Conservation (phyloP, 2,113 vertebrate genomes). For the Neolamprologus longior region DNA sequence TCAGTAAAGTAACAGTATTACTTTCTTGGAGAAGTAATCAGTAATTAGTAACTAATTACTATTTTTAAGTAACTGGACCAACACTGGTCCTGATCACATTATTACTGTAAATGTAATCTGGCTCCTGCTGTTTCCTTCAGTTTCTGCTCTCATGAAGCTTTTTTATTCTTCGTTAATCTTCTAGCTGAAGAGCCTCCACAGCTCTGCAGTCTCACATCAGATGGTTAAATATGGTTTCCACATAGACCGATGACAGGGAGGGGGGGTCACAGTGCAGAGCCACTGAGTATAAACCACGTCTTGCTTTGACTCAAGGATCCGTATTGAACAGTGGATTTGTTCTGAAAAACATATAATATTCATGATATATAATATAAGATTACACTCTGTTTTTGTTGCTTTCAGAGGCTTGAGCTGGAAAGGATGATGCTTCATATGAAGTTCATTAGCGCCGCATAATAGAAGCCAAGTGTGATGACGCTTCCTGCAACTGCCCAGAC, state of each 20-base stretch:
- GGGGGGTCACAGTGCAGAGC: not conserved
- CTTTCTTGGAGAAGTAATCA: not conserved
- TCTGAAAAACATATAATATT: not conserved
- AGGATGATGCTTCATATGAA: not conserved
- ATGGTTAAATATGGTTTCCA: not conserved
- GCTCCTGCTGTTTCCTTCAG: not conserved
- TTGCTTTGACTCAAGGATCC: not conserved
- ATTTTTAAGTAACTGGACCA: not conserved
- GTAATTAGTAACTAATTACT: not conserved
- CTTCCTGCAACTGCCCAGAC: not conserved
- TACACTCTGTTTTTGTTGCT: not conserved
- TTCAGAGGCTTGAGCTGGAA: not conserved
- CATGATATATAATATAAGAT: not conserved
- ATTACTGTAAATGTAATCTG: not conserved
- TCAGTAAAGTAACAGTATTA: accelerated
- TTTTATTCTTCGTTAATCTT: not conserved
- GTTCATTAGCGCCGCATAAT: not conserved
- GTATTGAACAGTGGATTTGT: not conserved
- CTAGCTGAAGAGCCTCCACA: not conserved
- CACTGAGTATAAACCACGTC: not conserved
- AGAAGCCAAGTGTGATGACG: not conserved
- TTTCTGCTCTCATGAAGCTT: not conserved
- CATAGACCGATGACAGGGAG: not conserved
- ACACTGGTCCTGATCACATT: not conserved
- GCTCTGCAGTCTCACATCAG: not conserved